phyloP scores from a whole-genome alignment of 2,113 vertebrate species.

The Dasyornis broadbenti region DNA sequence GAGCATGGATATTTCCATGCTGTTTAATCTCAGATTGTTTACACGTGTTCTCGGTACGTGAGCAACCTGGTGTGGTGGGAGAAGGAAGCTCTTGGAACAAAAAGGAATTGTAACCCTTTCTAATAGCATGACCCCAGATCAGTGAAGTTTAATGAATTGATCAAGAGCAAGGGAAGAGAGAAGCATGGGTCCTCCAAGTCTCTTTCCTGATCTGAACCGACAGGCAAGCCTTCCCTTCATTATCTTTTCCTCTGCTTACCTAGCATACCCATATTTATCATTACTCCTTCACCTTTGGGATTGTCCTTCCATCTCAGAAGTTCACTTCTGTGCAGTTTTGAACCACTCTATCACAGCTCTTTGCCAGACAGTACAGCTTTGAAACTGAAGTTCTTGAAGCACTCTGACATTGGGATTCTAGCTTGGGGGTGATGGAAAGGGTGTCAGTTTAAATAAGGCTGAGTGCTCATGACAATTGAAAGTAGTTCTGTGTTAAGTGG shows the following conservation, averaged over 20 bases:
- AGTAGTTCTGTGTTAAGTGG: conserved; percentile 44
- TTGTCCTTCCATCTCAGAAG: not conserved
- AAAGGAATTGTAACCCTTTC: not conserved
- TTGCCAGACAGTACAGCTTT: conserved; percentile 9
- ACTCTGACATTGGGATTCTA: conserved; percentile 56
- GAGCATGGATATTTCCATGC: not conserved
- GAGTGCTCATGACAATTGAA: conserved; percentile 58
- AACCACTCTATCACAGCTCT: not conserved
- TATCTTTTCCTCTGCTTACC: not conserved
- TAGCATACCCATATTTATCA: not conserved
- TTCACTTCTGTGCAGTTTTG: not conserved
- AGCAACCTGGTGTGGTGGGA: not conserved
- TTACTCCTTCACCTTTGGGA: not conserved
- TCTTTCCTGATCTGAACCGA: not conserved
- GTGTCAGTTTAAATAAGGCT: conserved; percentile 66
- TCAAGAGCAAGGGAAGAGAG: not conserved
- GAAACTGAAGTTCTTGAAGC: conserved; percentile 44
- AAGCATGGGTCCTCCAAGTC: not conserved
- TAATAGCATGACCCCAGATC: not conserved
- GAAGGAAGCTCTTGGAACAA: not conserved
- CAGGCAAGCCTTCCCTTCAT: not conserved
- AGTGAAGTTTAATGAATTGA: not conserved
- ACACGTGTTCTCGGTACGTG: not conserved
- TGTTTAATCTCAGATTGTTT: not conserved
- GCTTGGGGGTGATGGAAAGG: conserved; percentile 55